Evolutionary conservation across 2,113 vertebrate species (phyloP).

Genomic region (Cheilinus undulatus): DNA sequence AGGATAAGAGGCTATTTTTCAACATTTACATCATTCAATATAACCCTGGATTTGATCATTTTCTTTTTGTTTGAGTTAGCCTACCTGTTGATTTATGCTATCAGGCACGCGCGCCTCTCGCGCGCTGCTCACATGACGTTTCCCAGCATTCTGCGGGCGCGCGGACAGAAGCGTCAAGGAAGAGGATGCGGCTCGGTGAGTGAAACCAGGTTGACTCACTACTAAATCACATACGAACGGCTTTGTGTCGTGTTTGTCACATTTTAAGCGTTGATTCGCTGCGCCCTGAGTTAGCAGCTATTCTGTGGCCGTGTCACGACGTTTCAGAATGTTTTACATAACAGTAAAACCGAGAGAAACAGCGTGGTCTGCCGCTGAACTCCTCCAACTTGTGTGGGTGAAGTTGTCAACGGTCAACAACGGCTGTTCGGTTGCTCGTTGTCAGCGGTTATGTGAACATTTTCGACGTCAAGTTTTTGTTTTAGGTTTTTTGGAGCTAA

Average conservation of each 20-base stretch:
- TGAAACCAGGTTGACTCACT: neutral
- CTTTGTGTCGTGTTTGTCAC: neutral
- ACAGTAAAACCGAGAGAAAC: conserved; percentile 1
- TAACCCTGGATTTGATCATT: too few species aligned
- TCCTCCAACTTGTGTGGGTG: conserved; percentile 23
- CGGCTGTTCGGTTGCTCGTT: too few species aligned
- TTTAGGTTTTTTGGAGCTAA: too few species aligned
- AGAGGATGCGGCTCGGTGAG: conserved; percentile 63
- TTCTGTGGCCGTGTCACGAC: neutral
- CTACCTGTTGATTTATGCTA: conserved; percentile 10
- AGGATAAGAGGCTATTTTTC: too few species aligned
- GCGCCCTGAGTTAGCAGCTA: too few species aligned
- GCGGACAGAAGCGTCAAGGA: conserved; percentile 19
- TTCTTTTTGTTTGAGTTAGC: too few species aligned
- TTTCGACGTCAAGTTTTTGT: neutral
- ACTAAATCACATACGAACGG: neutral
- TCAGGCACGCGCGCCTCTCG: neutral
- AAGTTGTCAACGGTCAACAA: conserved; percentile 18
- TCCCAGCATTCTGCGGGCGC: conserved; percentile 38
- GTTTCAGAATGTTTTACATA: neutral
- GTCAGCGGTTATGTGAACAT: fast-evolving
- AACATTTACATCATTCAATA: too few species aligned
- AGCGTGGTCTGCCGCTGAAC: neutral
- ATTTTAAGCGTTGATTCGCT: neutral
- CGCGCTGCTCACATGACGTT: conserved; percentile 45